Evolutionary conservation across 2,888 invertebrate species (phyloP), one percentile per base, ranked within the genome.

Genomic region (Caenorhabditis parvicauda): DNA sequence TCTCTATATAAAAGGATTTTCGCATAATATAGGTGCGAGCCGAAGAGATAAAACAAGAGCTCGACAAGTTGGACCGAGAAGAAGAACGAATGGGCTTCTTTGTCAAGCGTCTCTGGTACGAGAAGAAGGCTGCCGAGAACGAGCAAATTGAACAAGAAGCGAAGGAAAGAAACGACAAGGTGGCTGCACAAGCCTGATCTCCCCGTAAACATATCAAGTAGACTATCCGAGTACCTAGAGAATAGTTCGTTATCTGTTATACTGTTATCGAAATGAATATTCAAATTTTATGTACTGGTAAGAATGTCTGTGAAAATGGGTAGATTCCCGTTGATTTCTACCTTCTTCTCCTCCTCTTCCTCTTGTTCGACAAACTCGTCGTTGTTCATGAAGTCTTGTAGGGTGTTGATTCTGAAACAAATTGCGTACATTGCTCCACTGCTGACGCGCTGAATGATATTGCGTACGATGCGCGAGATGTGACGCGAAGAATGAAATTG

Each of bases 81-180:
- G 58, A 67, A 28, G 66, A 72, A 47, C 68, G 66, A 41, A 59
- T 70, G 41, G 62, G 54, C 42, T 72, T 72, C 61, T 72, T 72
- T 59, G 64, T 70, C 37, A 68, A 69, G 50, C 63, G 70, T 7
- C 48, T 70, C 28, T 51, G 25, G 2, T 67, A 61, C 59, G 70
- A 72, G 55, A 72, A 69, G 39, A 50, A 52, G 38, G 68, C 72
- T 1, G 50, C 53, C 0, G 70, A 70, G 32, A 70, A 70, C 48
- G 64, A 59, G 21, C 68, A 78, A 54, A 74, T 79, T 47, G 61
- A 59, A 12, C 51, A 64, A 29, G 60, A 65, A 41, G 44, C 54
- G 12, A 50, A 50, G 19, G 37, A 59, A 21, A 41, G 57, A 21
- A 43, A 46, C 53, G 57, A 39, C 54, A 65, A 43, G 22, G 46